These are phyloP conservation scores for Branchellion lobata DNA, from an alignment of 2,888 invertebrate species.

Conservation along the genomic window DNA sequence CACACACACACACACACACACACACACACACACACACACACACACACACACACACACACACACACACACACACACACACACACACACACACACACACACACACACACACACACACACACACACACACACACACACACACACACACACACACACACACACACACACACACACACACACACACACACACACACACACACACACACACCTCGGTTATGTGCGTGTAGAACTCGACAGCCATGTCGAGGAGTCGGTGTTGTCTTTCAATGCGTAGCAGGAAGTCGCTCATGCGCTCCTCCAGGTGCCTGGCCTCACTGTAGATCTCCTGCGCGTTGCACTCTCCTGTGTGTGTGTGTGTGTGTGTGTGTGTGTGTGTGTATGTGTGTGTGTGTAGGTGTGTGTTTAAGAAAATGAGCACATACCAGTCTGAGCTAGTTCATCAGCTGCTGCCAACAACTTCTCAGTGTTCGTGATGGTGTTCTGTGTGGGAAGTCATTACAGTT, in stretches of 20 bases:
- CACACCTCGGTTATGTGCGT: slow-evolving; percentile 85
- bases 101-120: slow-evolving; percentile 22
- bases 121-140: background rate
- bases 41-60: slow-evolving; percentile 23
- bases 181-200: background rate
- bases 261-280: slow-evolving; percentile 91
- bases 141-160: background rate
- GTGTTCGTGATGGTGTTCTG: slow-evolving; percentile 95
- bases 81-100: slow-evolving; percentile 23
- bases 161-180: background rate
- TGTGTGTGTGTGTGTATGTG: background rate
- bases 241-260: slow-evolving; percentile 81
- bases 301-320: slow-evolving; percentile 88
- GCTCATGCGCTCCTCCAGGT: slow-evolving; percentile 87
- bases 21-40: slow-evolving; percentile 46
- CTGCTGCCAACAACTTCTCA: slow-evolving; percentile 89
- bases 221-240: slow-evolving; percentile 89
- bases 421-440: slow-evolving; percentile 83
- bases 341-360: background rate
- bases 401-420: background rate
- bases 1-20: slow-evolving; percentile 51
- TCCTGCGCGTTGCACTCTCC: slow-evolving; percentile 96
- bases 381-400: no score
- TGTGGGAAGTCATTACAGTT: slow-evolving; percentile 31
- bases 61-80: slow-evolving; percentile 23